Base-by-base conservation (phyloP, 2,888 invertebrate genomes). In the Cryptocephalus primarius region DNA sequence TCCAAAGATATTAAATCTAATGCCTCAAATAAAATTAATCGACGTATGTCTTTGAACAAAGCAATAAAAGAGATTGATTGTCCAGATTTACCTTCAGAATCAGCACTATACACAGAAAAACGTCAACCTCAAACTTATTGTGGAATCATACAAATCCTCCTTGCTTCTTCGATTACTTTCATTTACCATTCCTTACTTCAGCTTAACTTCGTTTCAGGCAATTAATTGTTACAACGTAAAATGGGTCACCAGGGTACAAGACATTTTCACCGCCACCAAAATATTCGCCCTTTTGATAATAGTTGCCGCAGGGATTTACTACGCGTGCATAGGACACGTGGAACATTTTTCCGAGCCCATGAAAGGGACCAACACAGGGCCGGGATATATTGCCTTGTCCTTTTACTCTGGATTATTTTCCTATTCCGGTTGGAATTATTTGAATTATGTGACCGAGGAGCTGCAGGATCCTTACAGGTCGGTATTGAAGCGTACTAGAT, bases 191-290 rank as follows among this genome's bases (percentile, higher is more conserved):
- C 6, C 22, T 22, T 22, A 22, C 22, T 22, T 22, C 22, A 22
- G 22, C 2, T 22, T 4, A 22, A 22, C 6, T 6, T 22, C 22
- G 2, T 22, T 22, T 22, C 22, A 55, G 55, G 50, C 85, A 40
- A 85, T 96, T 56, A 97, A 97, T 71, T 95, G 95, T 68, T 90
- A 86, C 70, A 90, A 94, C 68, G 96, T 97, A 8, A 92, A 91
- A 74, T 91, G 88, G 88, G 93, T 93, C 39, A 92, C 95, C 1
- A 78, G 89, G 51, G 86, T 96, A 0, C 95, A 95, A 63, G 93
- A 94, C 62, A 79, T 88, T 33, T 96, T 95, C 69, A 93, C 94
- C 0, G 85, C 85, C 9, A 91, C 93, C 32, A 97, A 97, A 72
- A 79, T 95, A 49, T 77, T 83, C 1, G 92, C 94, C 6, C 72